Evolutionary conservation across 2,113 vertebrate species (phyloP).

Genomic region (Catharus fuscescens): DNA sequence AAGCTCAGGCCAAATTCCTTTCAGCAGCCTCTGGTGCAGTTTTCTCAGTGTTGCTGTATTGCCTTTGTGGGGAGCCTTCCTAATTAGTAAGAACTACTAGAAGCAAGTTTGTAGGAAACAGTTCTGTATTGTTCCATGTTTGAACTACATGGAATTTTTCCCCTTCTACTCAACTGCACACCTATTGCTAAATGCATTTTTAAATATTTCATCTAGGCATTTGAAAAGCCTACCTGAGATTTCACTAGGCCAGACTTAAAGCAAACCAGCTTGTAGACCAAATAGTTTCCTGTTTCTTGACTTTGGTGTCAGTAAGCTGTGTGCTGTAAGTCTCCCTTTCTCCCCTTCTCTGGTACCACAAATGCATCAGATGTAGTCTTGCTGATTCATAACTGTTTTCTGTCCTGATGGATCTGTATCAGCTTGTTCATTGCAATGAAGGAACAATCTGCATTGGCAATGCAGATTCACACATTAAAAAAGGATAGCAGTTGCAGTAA

Average conservation of each 20-base stretch:
- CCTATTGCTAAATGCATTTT: neutral
- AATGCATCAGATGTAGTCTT: neutral
- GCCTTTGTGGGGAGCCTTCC: neutral
- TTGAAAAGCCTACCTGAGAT: neutral
- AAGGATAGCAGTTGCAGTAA: neutral
- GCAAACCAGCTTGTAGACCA: neutral
- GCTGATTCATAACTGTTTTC: neutral
- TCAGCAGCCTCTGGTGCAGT: neutral
- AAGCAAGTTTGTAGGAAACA: neutral
- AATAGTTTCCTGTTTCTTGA: neutral
- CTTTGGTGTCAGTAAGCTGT: neutral
- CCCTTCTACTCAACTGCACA: neutral
- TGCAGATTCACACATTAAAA: neutral
- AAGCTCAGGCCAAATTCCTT: neutral
- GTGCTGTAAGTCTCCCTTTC: neutral
- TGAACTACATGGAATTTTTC: neutral
- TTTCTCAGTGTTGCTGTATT: neutral
- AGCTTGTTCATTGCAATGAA: neutral
- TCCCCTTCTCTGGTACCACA: neutral
- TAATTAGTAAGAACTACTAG: conserved; percentile 13
- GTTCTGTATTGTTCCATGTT: neutral
- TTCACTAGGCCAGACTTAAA: neutral
- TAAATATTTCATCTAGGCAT: neutral
- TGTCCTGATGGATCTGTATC: neutral
- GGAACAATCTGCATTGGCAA: neutral